phyloP scores from a whole-genome alignment of 1,140 invertebrate species.

The Saxidomus purpurata region DNA sequence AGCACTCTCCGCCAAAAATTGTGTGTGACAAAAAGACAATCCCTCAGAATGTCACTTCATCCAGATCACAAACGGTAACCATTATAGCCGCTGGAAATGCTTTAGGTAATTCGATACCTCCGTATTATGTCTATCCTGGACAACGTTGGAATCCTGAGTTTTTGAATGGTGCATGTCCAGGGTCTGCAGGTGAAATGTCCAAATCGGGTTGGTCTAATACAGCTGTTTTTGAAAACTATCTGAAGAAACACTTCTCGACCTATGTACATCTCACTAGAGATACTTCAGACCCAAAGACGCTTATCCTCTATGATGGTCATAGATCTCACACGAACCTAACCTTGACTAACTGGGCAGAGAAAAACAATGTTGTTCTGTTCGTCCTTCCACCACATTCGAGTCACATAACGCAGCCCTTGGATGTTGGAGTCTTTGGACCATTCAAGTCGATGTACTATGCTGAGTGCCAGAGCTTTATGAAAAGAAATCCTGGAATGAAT shows the following conservation, averaged over 20 bases:
- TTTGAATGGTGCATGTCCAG: background rate
- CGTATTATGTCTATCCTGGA: conserved; percentile 51
- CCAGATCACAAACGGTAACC: conserved; percentile 5
- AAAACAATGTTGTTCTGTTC: conserved; percentile 16
- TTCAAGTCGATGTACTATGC: conserved; percentile 25
- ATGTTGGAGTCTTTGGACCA: conserved; percentile 56
- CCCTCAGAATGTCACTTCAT: background rate
- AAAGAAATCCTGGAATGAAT: background rate
- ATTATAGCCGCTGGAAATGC: conserved; percentile 38
- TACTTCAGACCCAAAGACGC: background rate
- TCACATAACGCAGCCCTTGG: conserved; percentile 41
- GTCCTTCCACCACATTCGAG: conserved; percentile 54
- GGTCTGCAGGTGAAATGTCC: background rate
- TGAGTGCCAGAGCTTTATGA: conserved; percentile 20
- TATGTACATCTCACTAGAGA: background rate
- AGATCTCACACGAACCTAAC: background rate
- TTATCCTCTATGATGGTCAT: no score
- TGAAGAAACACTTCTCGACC: conserved; percentile 29
- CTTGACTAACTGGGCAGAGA: conserved; percentile 16
- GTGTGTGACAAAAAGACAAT: conserved; percentile 6
- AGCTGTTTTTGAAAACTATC: conserved; percentile 12
- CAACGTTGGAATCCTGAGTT: conserved; percentile 33
- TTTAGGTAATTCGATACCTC: conserved; percentile 6
- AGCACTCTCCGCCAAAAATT: conserved; percentile 22
- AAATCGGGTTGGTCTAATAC: conserved; percentile 33